A percentile compares a stretch with the other conserved stretches of the same genome.
phyloP scores from a whole-genome alignment of 1,140 invertebrate species.

The Drosophila nikananu region DNA sequence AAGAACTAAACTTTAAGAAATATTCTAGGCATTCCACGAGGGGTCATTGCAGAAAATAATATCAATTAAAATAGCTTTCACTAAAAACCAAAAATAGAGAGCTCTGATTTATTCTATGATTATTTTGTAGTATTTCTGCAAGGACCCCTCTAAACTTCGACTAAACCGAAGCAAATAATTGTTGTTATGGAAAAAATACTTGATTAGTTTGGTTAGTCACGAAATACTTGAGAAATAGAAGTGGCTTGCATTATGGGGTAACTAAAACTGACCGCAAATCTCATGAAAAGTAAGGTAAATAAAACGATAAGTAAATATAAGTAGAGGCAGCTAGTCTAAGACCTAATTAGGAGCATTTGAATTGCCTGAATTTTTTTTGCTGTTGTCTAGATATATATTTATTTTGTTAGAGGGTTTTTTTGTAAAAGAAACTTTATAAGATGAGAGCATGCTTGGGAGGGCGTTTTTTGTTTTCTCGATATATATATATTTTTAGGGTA shows the following conservation, averaged over 20 bases:
- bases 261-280: constrained; percentile 50
- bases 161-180: constrained; percentile 23
- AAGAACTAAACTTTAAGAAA: constrained; percentile 41
- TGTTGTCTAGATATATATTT: constrained; percentile 42
- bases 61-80: background rate
- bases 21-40: constrained; percentile 41
- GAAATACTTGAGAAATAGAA: constrained; percentile 30
- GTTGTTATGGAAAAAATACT: constrained; percentile 11
- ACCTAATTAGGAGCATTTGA: constrained; percentile 53
- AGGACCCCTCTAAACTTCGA: constrained; percentile 22
- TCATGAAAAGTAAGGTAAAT: constrained; percentile 30
- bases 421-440: constrained; percentile 72
- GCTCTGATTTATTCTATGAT: background rate
- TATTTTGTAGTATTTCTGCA: constrained; percentile 10
- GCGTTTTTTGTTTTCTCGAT: constrained; percentile 64
- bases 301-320: constrained; percentile 31
- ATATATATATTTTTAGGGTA: constrained; percentile 49
- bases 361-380: constrained; percentile 48
- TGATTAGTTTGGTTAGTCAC: constrained; percentile 31
- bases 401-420: constrained; percentile 48
- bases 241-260: constrained; percentile 37
- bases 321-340: constrained; percentile 59
- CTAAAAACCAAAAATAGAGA: background rate
- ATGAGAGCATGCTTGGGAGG: constrained; percentile 85
- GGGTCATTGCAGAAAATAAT: constrained; percentile 23